Evolutionary conservation across 2,113 vertebrate genomes (phyloP), one percentile per base, ranked within the genome.

Genomic region (Malurus cyaneus): DNA sequence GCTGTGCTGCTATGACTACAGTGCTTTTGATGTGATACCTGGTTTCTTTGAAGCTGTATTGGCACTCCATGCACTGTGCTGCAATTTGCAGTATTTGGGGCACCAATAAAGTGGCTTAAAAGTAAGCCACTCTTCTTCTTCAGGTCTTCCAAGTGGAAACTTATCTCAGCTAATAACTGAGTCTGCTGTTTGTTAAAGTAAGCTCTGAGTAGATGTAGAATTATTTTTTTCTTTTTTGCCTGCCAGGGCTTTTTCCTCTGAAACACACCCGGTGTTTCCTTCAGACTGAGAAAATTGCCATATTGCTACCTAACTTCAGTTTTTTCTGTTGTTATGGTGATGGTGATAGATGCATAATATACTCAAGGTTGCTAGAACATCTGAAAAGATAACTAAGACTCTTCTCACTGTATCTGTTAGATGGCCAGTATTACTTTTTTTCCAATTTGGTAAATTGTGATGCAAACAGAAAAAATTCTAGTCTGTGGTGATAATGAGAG

Each of bases 1-100:
- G 28, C 60, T 64, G 31, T 69, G 54, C 88, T 91, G 50, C 67
- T 84, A n/a, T 69, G 41, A 41, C 46, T 86, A 46, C 50, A 2
- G 23, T 19, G 50, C 64, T 93, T 93, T 66, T 91, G 84, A 89
- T 87, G 57, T 49, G 34, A 56, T 73, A 81, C 41, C 50, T 91
- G 31, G 31, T 86, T 93, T 83, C 62, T 89, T 61, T 84, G 84
- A 94, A 91, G 46, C n/a, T 78, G 57, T 86, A 93, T 62, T 91
- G 60, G 50, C 50, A 80, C 49, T 80, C 41, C 19, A 23, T 57
- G n/a, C 29, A 46, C 24, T 65, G 54, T 2, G 10, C 21, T 69
- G 41, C 77, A 86, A 73, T 89, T 86, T 89, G 19, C n/a, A 46
- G 42, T 36, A 31, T 17, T 17, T 46, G 59, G 41, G 26, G 18